phyloP scores from a whole-genome alignment of 2,113 vertebrate species.

The Laterallus jamaicensis region DNA sequence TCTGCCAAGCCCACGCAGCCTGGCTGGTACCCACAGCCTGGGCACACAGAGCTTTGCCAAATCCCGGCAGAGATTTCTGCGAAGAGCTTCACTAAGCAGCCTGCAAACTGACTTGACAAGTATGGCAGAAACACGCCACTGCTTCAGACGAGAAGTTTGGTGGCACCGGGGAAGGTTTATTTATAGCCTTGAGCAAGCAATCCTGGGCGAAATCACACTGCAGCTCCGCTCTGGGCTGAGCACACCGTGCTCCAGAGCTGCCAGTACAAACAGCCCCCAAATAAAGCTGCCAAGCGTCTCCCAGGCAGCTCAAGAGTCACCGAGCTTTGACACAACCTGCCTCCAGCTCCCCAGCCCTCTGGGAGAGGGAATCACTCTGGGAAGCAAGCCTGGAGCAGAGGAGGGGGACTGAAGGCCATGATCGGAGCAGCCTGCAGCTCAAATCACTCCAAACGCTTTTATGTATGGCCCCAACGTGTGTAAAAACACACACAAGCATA shows the following conservation, averaged over 20 bases:
- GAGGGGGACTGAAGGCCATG: fast-evolving
- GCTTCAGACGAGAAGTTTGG: slow-evolving; percentile 2
- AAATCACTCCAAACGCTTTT: background rate
- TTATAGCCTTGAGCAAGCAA: slow-evolving; percentile 44
- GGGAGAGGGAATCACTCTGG: background rate
- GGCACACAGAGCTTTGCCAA: background rate
- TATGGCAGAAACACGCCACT: slow-evolving; percentile 26
- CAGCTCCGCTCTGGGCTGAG: slow-evolving; percentile 27
- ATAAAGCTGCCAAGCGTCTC: background rate
- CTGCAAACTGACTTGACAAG: slow-evolving; percentile 11
- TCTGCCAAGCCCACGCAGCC: background rate
- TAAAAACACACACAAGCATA: background rate
- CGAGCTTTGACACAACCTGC: background rate
- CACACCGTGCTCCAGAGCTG: background rate
- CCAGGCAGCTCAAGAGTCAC: background rate
- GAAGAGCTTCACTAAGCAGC: background rate
- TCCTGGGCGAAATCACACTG: background rate
- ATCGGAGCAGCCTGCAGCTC: background rate
- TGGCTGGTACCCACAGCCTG: background rate
- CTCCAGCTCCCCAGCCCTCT: background rate
- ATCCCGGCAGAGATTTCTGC: background rate
- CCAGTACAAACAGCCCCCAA: slow-evolving; percentile 41
- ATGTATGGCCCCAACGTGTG: fast-evolving
- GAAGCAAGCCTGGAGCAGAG: background rate
- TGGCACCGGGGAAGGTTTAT: slow-evolving; percentile 46